phyloP scores from a whole-genome alignment of 1,140 invertebrate genomes.

The Cotesia vestalis region DNA sequence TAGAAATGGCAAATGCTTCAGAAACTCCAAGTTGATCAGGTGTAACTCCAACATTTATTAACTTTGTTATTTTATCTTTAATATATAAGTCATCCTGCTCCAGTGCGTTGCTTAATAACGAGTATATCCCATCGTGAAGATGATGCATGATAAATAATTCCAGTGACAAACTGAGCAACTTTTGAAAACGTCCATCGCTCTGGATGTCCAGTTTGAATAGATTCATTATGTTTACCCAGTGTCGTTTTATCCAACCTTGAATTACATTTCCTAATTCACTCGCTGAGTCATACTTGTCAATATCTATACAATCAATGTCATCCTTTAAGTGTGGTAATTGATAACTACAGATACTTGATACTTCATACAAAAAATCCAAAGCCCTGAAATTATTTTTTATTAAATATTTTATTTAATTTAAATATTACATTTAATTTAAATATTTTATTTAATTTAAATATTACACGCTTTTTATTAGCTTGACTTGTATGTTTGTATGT shows the following conservation, averaged over 20 bases:
- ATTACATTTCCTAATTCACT: conserved; percentile 45
- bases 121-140: conserved; percentile 49
- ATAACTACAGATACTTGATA: conserved; percentile 30
- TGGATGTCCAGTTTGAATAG: conserved; percentile 48
- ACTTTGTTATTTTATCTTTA: conserved; percentile 44
- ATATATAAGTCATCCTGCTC: conserved; percentile 44
- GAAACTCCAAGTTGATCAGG: conserved; percentile 50
- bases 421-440: too few species aligned
- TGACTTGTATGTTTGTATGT: too few species aligned
- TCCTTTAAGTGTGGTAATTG: conserved; percentile 36
- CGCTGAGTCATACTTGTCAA: conserved; percentile 35
- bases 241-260: conserved; percentile 47
- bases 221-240: conserved; percentile 50
- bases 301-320: conserved; percentile 39
- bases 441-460: too few species aligned
- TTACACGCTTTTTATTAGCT: too few species aligned
- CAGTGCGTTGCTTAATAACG: conserved; percentile 40
- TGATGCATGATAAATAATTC: conserved; percentile 53
- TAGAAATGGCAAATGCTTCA: conserved; percentile 43
- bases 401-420: too few species aligned
- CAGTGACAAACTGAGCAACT: conserved; percentile 47
- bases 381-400: conserved; percentile 43
- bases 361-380: conserved; percentile 44
- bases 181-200: conserved; percentile 53
- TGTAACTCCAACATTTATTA: conserved; percentile 42